These are phyloP conservation scores for Theretra japonica DNA, from an alignment of 2,888 invertebrate genomes.

Conservation along the genomic window DNA sequence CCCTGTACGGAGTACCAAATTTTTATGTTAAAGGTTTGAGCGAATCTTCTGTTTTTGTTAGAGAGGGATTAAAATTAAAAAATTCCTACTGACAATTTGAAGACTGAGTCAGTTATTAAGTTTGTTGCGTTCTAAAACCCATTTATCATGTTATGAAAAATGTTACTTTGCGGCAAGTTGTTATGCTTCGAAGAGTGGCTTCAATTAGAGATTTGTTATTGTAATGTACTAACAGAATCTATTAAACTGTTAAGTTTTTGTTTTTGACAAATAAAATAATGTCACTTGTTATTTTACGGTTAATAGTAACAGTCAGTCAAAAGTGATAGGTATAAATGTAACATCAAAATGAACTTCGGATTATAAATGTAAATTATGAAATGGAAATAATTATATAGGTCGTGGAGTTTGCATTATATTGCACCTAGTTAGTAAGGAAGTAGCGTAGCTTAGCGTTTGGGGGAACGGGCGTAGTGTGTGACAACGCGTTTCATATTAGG, in stretches of 20 bases:
- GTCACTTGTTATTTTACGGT: conserved; percentile 41
- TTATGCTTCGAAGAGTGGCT: conserved; percentile 3
- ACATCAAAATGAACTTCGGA: conserved; percentile 54
- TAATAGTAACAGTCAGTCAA: conserved; percentile 51
- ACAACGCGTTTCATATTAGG: not conserved
- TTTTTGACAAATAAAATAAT: conserved; percentile 18
- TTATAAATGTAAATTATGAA: conserved; percentile 62
- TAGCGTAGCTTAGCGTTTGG: conserved; percentile 67
- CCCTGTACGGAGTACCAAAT: not conserved
- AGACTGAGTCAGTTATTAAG: conserved; percentile 41
- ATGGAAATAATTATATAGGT: conserved; percentile 57
- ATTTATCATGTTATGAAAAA: not conserved
- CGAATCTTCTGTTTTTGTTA: conserved; percentile 1
- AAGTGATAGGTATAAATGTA: conserved; percentile 48
- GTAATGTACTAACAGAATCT: conserved; percentile 30
- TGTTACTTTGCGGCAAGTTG: not conserved
- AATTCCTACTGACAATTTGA: conserved; percentile 47
- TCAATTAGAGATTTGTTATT: conserved; percentile 36
- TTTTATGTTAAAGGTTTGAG: conserved; percentile 8
- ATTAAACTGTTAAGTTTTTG: conserved; percentile 3
- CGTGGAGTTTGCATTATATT: conserved; percentile 73
- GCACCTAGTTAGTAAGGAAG: conserved; percentile 77
- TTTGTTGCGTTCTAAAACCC: not conserved
- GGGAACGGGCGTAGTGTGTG: conserved; percentile 57
- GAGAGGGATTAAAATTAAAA: conserved; percentile 24